phyloP scores from a whole-genome alignment of 2,113 vertebrate species.

The Ptilorrhoa leucosticta region DNA sequence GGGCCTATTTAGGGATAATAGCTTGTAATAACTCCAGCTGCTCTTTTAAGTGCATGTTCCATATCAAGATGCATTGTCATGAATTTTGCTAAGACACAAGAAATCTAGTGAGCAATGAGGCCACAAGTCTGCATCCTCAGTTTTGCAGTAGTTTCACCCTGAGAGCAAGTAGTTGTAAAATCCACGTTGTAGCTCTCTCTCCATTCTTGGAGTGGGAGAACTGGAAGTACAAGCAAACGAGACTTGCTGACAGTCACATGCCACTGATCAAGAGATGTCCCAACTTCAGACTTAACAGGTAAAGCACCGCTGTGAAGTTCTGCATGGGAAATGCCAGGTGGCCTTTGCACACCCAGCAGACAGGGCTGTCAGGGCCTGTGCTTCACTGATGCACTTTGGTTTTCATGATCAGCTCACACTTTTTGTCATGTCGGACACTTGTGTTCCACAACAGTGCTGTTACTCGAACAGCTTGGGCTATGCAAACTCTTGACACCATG shows the following conservation, averaged over 20 bases:
- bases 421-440: fast-evolving
- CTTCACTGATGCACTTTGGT: not conserved
- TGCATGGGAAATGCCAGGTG: not conserved
- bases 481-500: not conserved
- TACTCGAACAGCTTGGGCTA: not conserved
- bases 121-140: not conserved
- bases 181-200: not conserved
- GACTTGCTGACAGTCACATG: not conserved
- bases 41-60: not conserved
- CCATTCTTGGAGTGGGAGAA: not conserved
- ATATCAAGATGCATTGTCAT: not conserved
- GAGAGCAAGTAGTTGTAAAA: not conserved
- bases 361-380: not conserved
- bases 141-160: not conserved
- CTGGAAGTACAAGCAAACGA: not conserved
- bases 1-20: not conserved
- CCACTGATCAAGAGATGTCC: not conserved
- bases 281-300: not conserved
- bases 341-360: not conserved
- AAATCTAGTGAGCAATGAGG: not conserved
- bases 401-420: fast-evolving
- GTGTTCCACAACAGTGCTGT: fast-evolving
- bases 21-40: not conserved
- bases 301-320: not conserved
- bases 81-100: not conserved